Conservation (phyloP, 2,797 vertebrate species). For the Chelonia mydas region DNA sequence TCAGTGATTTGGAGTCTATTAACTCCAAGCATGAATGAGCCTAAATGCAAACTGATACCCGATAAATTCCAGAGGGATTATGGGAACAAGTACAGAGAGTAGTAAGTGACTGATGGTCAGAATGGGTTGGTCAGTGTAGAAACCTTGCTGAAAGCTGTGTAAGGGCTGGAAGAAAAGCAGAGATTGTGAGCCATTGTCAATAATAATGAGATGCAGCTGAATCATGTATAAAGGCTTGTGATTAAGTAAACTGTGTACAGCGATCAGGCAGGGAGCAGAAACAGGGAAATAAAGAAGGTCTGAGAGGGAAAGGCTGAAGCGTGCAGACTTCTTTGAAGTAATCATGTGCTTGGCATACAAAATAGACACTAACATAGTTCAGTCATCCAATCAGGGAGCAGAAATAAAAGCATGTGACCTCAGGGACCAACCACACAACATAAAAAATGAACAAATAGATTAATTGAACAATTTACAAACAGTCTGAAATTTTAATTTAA, state of each 20-base stretch:
- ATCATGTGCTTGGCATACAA: not conserved
- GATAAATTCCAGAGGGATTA: not conserved
- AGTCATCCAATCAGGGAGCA: not conserved
- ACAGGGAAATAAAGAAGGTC: not conserved
- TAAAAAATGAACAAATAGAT: not conserved
- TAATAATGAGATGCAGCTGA: not conserved
- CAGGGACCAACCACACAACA: not conserved
- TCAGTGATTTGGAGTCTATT: not conserved
- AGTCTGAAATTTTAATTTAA: too few species aligned
- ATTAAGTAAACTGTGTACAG: not conserved
- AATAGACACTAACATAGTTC: not conserved
- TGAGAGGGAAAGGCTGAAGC: not conserved
- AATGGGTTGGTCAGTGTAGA: not conserved
- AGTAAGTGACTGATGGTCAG: not conserved
- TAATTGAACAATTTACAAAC: too few species aligned
- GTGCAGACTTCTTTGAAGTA: not conserved
- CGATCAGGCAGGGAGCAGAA: not conserved
- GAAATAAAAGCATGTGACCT: not conserved
- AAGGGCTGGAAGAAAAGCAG: not conserved
- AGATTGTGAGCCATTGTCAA: not conserved
- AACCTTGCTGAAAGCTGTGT: not conserved
- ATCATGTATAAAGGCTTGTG: not conserved
- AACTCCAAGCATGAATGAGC: not conserved
- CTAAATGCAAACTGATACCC: not conserved
- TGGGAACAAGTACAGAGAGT: not conserved